Base-by-base conservation (phyloP, 30 jellyfish, hydroid and myxozoan genomes). In the Clytia hemisphaerica region DNA sequence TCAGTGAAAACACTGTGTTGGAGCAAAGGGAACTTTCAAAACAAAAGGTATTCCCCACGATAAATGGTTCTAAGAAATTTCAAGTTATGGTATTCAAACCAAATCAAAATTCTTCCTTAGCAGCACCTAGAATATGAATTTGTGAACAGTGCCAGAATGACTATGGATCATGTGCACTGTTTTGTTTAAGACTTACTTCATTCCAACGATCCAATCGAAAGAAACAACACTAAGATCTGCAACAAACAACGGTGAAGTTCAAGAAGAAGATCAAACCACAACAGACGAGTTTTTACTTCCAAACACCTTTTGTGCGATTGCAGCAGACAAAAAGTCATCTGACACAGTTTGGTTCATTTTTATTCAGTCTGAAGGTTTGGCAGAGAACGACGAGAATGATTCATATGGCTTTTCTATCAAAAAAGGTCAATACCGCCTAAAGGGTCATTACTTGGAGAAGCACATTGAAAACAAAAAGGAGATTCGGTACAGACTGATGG, bases 351-450 rank as follows among this genome's bases (percentile, higher is more conserved):
- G 64, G 64, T 50, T 50, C 26, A 50, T 50, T 50, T 36, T 22
- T n/a, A 61, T 62, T 21, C 35, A 59, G 2, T 36, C 37, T 59
- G 61, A 62, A 38, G 42, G 67, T 35, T 59, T 36, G 42, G 76
- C 76, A 62, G 19, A 59, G 21, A 61, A 62, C 29, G 45, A 36
- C 37, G 32, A 29, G 36, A 62, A 59, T 10, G 76, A 62, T 62
- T 59, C 37, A 59, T 62, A 62, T 38, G 76, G 76, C 30, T 62
- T 62, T 37, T 36, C 76, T 21, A 22, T 62, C 63, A 59, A 62
- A 37, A 59, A 59, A 36, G 76, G 76, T 62, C 76, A 62, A 38
- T 61, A 62, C 21, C 42, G 19, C 36, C 18, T 62, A 31, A 61
- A 62, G 28, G 76, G 76, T 1, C 76, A 62, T 32, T 62, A 36